Percentiles rank a stretch among this genome's conserved stretches.
Conservation (phyloP, 2,113 vertebrate species). For the Fulmarus glacialis region DNA sequence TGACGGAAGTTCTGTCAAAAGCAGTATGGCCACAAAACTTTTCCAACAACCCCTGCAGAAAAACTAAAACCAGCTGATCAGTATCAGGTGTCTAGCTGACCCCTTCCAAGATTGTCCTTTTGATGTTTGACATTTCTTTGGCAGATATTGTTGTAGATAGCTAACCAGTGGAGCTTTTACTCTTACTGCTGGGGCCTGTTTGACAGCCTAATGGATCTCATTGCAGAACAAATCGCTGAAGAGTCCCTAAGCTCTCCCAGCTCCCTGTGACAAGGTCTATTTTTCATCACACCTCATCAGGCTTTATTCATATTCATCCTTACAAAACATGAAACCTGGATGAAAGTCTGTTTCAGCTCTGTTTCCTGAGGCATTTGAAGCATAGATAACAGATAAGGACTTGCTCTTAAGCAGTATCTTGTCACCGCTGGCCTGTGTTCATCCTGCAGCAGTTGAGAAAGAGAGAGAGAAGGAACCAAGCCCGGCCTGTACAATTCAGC, state of each 20-base stretch:
- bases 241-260: not conserved
- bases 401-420: not conserved
- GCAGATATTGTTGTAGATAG: not conserved
- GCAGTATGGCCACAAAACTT: not conserved
- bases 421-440: not conserved
- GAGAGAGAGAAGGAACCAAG: not conserved
- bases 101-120: not conserved
- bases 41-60: not conserved
- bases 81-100: not conserved
- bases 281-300: not conserved
- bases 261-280: not conserved
- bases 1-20: not conserved
- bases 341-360: not conserved
- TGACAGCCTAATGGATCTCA: not conserved
- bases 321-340: not conserved
- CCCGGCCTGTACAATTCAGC: not conserved
- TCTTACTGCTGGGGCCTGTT: not conserved
- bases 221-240: rapidly evolving
- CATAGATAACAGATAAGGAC: not conserved
- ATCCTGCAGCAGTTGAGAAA: not conserved
- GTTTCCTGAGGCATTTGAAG: not conserved
- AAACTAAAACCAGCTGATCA: not conserved
- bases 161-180: not conserved
- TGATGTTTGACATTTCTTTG: not conserved
- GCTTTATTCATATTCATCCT: not conserved